Evolutionary conservation across 2,797 vertebrate species (phyloP).

Genomic region (Malacoctenus gilli): DNA sequence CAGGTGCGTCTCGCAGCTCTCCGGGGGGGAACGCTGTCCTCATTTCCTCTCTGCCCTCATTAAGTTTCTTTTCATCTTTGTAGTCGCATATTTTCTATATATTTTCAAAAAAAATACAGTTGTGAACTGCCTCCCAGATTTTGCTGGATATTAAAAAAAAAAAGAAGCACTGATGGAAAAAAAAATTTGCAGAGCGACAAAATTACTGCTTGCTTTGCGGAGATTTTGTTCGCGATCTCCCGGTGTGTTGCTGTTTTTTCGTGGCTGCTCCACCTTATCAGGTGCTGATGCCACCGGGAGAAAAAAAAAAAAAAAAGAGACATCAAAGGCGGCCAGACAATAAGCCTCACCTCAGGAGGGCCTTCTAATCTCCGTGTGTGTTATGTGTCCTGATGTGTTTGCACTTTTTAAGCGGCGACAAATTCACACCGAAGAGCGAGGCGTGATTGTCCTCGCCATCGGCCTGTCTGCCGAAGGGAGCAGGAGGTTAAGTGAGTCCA

Average conservation of each 20-base stretch:
- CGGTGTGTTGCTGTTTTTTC: constrained; percentile 11
- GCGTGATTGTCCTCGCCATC: constrained; percentile 48
- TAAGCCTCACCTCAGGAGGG: constrained; percentile 19
- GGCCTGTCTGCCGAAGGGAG: constrained; percentile 50
- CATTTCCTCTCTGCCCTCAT: constrained; percentile 51
- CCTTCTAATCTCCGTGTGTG: constrained; percentile 31
- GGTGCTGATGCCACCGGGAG: constrained; percentile 18
- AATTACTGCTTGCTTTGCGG: not conserved
- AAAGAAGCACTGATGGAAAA: not conserved
- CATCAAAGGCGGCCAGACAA: constrained; percentile 32
- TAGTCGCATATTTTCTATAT: constrained; percentile 10
- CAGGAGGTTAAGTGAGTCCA: constrained; percentile 68
- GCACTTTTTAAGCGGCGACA: constrained; percentile 42
- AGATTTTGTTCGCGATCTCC: constrained; percentile 1
- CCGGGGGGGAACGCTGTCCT: constrained; percentile 51
- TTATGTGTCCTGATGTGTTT: constrained; percentile 29
- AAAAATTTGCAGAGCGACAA: not conserved
- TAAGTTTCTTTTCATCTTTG: constrained; percentile 34
- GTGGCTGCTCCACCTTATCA: constrained; percentile 9
- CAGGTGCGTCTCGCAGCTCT: constrained; percentile 43
- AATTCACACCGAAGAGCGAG: constrained; percentile 44
- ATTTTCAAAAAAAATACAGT: constrained; percentile 3
- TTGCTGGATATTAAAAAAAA: not conserved
- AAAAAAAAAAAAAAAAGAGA: too few species aligned
- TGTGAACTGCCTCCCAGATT: constrained; percentile 17